phyloP scores from a whole-genome alignment of 2,888 invertebrate genomes.

The Leptothorax acervorum region DNA sequence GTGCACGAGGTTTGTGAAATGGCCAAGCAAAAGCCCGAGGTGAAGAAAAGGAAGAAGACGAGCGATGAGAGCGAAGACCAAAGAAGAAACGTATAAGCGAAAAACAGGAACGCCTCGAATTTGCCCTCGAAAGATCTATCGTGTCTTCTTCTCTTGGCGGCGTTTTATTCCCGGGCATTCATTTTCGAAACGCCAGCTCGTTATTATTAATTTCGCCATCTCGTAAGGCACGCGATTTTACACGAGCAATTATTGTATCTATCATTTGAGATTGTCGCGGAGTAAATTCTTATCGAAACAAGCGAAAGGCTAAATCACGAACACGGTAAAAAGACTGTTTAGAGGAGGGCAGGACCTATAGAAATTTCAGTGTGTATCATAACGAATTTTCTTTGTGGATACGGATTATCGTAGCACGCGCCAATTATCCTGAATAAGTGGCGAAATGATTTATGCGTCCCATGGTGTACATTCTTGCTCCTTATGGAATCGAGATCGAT shows the following conservation, averaged over 20 bases:
- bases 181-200: conserved; percentile 17
- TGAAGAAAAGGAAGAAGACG: conserved; percentile 37
- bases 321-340: not conserved
- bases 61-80: conserved; percentile 31
- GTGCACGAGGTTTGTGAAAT: conserved; percentile 76
- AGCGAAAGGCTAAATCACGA: not conserved
- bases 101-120: conserved; percentile 63
- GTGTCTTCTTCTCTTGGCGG: conserved; percentile 55
- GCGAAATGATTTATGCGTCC: conserved; percentile 78
- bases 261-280: conserved; percentile 14
- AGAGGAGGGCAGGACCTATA: not conserved
- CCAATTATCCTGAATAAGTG: conserved; percentile 78
- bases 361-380: conserved; percentile 52
- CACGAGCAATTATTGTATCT: not conserved
- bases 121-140: conserved; percentile 60
- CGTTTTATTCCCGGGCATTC: conserved; percentile 25
- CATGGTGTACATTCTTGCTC: conserved; percentile 57
- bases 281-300: conserved; percentile 69
- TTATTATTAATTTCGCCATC: conserved; percentile 43
- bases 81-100: conserved; percentile 37
- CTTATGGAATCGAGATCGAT: conserved; percentile 14
- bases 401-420: conserved; percentile 76
- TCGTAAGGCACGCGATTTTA: conserved; percentile 27
- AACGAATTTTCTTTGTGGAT: conserved; percentile 79
- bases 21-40: conserved; percentile 40